Conservation (phyloP, 2,113 vertebrate genomes). For the Asarcornis scutulata region DNA sequence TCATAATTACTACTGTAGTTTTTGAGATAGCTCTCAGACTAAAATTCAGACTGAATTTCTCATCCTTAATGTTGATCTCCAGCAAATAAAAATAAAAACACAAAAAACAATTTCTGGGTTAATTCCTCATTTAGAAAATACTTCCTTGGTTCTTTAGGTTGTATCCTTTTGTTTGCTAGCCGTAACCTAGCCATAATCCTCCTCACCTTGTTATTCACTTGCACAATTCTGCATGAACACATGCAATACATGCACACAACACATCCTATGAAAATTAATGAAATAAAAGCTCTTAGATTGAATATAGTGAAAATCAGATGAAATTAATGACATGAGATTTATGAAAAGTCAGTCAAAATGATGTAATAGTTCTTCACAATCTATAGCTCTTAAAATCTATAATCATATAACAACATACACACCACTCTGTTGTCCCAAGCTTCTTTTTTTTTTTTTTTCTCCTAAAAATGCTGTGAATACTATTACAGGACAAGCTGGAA, state of each 20-base stretch:
- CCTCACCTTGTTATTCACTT: not conserved
- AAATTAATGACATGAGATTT: not conserved
- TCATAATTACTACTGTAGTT: not conserved
- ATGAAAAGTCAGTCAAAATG: not conserved
- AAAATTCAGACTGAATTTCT: not conserved
- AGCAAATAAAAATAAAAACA: not conserved
- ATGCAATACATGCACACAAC: not conserved
- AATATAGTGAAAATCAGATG: not conserved
- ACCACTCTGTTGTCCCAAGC: not conserved
- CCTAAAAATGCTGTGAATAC: not conserved
- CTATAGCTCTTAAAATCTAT: not conserved
- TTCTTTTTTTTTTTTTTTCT: not conserved
- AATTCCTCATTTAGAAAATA: not conserved
- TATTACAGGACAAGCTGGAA: not conserved
- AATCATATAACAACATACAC: not conserved
- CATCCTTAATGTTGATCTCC: not conserved
- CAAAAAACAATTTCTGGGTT: not conserved
- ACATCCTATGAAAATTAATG: not conserved
- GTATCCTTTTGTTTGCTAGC: not conserved
- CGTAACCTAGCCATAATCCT: not conserved
- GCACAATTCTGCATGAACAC: not conserved
- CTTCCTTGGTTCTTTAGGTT: not conserved
- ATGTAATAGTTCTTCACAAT: not conserved
- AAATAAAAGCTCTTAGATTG: not conserved
- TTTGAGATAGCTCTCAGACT: not conserved